Base-by-base conservation (phyloP, 2,888 invertebrate species). In the Tachina lurida region DNA sequence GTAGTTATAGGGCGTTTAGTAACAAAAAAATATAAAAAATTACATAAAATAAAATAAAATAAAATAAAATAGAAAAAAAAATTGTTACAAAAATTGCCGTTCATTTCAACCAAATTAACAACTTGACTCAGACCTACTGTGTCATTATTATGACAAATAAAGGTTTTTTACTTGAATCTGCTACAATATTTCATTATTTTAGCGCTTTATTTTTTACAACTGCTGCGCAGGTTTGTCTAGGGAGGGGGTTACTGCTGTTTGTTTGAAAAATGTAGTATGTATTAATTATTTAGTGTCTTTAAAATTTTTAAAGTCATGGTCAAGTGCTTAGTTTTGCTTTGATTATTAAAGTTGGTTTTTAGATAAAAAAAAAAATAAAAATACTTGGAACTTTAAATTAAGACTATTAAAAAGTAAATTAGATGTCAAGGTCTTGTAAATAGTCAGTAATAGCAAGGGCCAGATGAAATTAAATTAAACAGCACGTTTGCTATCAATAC, bases 71-170 rank as follows among this genome's bases (percentile, higher is more conserved):
- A n/a, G 52, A 1, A 52, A 19, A 62, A n/a, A 19, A 49, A 65
- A 49, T 60, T 47, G 31, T 39, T 22, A 22, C 22, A 22, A 68
- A 52, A 60, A 43, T 15, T 68, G 58, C 47, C 41, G 31, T 58
- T 31, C 13, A 68, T 68, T 77, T 68, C 5, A 60, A 60, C 19
- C 52, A 52, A 60, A 80, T 80, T 65, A 73, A 47, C 47, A 67
- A 75, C 52, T 68, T 68, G 39, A 52, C 43, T 56, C 41, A 41
- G 63, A 56, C 56, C 68, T 54, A 54, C 65, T 65, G 70, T 76
- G 71, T 71, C 71, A 82, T 76, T 82, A 82, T 76, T 76, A 76
- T 63, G 82, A 70, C 76, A 82, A 82, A 71, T 76, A 82, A 71
- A 76, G 58, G 49, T 65, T 71, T 58, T 31, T 39, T 22, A 43